A percentile compares a stretch with the other conserved stretches of the same genome.
These are phyloP conservation scores for Trachelus iudaicus DNA, from an alignment of 2,888 invertebrate genomes.

Conservation along the genomic window DNA sequence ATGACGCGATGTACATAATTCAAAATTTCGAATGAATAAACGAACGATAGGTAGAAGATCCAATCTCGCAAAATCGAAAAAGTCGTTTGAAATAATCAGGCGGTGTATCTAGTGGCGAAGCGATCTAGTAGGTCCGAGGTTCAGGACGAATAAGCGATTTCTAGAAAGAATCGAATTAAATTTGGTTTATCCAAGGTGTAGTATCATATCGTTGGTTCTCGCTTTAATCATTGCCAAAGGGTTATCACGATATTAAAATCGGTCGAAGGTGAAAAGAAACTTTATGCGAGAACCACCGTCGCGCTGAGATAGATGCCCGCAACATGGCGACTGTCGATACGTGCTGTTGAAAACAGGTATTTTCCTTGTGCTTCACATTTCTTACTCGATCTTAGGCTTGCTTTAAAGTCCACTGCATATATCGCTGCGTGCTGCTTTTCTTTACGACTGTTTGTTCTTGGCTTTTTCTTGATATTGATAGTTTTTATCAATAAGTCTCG, in stretches of 20 bases:
- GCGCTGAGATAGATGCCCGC: slow-evolving; percentile 24
- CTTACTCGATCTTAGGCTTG: neutral
- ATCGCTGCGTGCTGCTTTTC: neutral
- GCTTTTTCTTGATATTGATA: neutral
- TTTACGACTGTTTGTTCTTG: neutral
- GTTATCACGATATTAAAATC: neutral
- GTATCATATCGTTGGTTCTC: neutral
- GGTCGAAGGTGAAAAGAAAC: slow-evolving; percentile 1
- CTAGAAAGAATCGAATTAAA: neutral
- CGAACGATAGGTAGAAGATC: slow-evolving; percentile 25
- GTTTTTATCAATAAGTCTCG: neutral
- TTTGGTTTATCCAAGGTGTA: neutral
- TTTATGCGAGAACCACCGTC: slow-evolving; percentile 3
- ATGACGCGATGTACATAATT: neutral
- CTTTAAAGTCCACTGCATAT: neutral
- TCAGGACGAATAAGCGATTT: neutral
- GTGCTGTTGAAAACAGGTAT: slow-evolving; percentile 29
- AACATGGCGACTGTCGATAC: slow-evolving; percentile 28
- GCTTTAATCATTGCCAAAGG: neutral
- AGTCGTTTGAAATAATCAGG: slow-evolving; percentile 22
- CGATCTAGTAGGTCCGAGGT: neutral
- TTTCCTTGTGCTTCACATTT: slow-evolving; percentile 4
- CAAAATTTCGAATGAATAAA: slow-evolving; percentile 45
- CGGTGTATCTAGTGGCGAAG: neutral
- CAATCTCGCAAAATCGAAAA: slow-evolving; percentile 22